phyloP scores from a whole-genome alignment of 2,888 invertebrate genomes.

The Zelleria hepariella region DNA sequence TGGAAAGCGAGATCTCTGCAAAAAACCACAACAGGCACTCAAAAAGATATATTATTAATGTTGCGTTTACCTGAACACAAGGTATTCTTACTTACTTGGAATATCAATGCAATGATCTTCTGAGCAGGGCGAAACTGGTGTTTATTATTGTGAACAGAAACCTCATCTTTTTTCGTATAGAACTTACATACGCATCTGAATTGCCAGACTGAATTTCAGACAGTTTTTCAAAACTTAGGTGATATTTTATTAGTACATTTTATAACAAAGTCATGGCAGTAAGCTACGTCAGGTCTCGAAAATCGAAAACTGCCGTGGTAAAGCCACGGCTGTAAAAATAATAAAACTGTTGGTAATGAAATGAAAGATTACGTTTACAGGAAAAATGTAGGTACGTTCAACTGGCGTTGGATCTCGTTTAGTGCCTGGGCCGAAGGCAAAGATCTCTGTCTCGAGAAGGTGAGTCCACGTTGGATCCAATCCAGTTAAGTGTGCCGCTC shows the following conservation, averaged over 20 bases:
- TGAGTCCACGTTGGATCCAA: constrained; percentile 51
- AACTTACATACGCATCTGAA: background rate
- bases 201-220: too few relatives aligned
- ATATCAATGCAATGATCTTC: too few relatives aligned
- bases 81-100: background rate
- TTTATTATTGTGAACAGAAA: background rate
- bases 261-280: too few relatives aligned
- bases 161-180: background rate
- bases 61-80: background rate
- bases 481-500: constrained; percentile 53
- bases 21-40: background rate
- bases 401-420: background rate
- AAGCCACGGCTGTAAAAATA: too few relatives aligned
- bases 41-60: background rate
- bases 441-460: constrained; percentile 10
- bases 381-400: background rate
- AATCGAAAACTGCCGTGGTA: too few relatives aligned
- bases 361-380: background rate
- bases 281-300: too few relatives aligned
- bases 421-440: background rate
- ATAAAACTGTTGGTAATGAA: too few relatives aligned
- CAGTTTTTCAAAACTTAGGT: too few relatives aligned
- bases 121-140: too few relatives aligned
- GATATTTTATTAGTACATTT: too few relatives aligned
- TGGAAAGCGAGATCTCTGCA: constrained; percentile 32